Base-by-base conservation (phyloP, 2,113 vertebrate species). In the Chascanopsetta lugubris region DNA sequence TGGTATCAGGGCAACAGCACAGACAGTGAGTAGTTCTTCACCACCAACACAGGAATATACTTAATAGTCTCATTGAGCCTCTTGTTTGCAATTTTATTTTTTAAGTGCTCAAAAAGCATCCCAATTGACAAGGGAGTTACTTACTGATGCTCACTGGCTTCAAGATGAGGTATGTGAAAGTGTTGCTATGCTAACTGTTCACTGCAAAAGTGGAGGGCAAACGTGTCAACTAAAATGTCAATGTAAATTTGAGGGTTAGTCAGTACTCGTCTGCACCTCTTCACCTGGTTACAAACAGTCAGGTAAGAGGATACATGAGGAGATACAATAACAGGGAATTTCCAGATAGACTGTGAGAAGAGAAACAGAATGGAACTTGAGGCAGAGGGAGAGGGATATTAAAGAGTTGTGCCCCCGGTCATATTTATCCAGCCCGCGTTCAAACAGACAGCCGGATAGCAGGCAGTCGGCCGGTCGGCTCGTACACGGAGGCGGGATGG, bases 371-470 rank as follows among this genome's bases (percentile, higher is more conserved):
- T 17, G 25, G 53, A 24, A 57, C 66, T 69, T 77, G 65, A 75
- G 58, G 15, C 13, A 56, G 24, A 70, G 40, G 47, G 57, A 49
- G 58, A n/a, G 48, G 46, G 57, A 62, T 61, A 77, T 72, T 54
- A 73, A 27, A 59, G 51, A 69, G 79, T 48, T 61, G 24, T 49
- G 48, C 65, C 62, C 73, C 61, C 53, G 51, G 45, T 82, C 67
- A 69, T 21, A 24, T 29, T 70, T 66, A 64, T 50, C 46, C 42
- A 13, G 29, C 49, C 32, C 8, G 17, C 38, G 2, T 4, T 42
- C n/a, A 18, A 42, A 56, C 42, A 53, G 43, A 69, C 38, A 60
- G 49, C 8, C 29, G 8, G 34, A 58, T 64, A 71, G 36, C 56
- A 75, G 63, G n/a, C 24, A 42, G 45, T 56, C 50, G 61, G 38